These are phyloP conservation scores for Maniola hyperantus DNA, from an alignment of 2,888 invertebrate genomes.

Conservation along the genomic window DNA sequence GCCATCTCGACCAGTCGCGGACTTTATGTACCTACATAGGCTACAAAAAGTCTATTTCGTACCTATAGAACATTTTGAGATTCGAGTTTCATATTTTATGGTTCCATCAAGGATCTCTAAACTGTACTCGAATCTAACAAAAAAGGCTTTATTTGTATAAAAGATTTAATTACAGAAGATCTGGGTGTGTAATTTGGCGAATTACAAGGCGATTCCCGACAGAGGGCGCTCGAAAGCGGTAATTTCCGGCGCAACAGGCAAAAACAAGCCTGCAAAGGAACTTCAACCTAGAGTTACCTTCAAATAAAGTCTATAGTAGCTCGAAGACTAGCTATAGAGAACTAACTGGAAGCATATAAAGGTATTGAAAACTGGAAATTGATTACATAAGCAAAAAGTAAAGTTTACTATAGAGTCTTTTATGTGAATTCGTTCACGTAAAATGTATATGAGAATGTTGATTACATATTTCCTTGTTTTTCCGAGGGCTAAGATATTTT, in stretches of 20 bases:
- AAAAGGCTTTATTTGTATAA: slow-evolving; percentile 40
- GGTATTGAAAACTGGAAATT: slow-evolving; percentile 4
- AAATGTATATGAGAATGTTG: neutral
- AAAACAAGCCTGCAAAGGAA: slow-evolving; percentile 24
- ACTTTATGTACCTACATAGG: no score
- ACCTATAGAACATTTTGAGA: no score
- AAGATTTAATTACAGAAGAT: slow-evolving; percentile 73
- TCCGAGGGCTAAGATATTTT: no score
- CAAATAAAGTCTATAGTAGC: slow-evolving; percentile 26
- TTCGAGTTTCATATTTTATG: no score
- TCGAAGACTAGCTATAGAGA: neutral
- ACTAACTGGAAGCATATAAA: neutral
- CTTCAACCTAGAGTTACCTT: neutral
- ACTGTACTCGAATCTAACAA: neutral
- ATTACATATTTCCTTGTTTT: no score
- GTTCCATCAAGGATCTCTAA: neutral
- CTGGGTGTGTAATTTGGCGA: slow-evolving; percentile 71
- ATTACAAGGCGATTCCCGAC: slow-evolving; percentile 74
- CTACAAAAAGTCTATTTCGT: no score
- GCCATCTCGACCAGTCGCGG: no score
- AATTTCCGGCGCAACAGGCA: slow-evolving; percentile 80
- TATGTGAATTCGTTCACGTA: neutral
- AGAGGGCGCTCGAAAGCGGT: slow-evolving; percentile 68
- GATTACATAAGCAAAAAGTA: neutral
- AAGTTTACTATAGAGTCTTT: neutral